phyloP scores from a whole-genome alignment of 2,888 invertebrate genomes.

The Eremobia ochroleuca region DNA sequence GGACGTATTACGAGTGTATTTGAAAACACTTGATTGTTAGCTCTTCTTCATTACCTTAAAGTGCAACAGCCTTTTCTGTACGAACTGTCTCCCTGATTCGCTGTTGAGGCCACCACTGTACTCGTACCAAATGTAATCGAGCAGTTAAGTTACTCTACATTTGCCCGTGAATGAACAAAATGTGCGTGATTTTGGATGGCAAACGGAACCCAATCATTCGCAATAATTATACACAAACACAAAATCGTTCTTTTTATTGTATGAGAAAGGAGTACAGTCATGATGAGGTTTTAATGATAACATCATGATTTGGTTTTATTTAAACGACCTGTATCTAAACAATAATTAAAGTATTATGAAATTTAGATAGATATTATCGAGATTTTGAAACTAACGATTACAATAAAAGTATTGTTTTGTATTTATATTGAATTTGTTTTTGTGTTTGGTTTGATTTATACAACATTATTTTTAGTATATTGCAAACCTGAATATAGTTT shows the following conservation, averaged over 20 bases:
- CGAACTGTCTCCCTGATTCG: background rate
- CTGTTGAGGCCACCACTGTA: background rate
- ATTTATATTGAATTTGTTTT: conserved; percentile 5
- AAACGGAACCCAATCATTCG: conserved; percentile 39
- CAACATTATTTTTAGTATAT: too few relatives aligned
- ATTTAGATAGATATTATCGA: conserved; percentile 57
- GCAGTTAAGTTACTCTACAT: background rate
- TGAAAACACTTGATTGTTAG: background rate
- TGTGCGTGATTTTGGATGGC: background rate
- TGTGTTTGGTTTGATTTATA: background rate
- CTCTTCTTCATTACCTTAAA: background rate
- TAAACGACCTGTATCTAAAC: conserved; percentile 43
- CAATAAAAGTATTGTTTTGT: conserved; percentile 19
- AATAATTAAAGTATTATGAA: conserved; percentile 56
- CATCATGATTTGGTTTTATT: conserved; percentile 50
- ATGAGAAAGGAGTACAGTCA: conserved; percentile 65
- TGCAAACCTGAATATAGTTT: too few relatives aligned
- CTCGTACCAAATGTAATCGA: background rate
- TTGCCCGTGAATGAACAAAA: too few relatives aligned
- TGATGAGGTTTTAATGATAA: conserved; percentile 70
- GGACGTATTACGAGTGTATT: too few relatives aligned
- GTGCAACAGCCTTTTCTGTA: background rate
- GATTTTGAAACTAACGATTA: conserved; percentile 33
- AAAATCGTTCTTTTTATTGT: conserved; percentile 52
- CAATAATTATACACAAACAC: conserved; percentile 3